phyloP scores from a whole-genome alignment of 2,797 vertebrate species.

The Sebastes ruberrimus region DNA sequence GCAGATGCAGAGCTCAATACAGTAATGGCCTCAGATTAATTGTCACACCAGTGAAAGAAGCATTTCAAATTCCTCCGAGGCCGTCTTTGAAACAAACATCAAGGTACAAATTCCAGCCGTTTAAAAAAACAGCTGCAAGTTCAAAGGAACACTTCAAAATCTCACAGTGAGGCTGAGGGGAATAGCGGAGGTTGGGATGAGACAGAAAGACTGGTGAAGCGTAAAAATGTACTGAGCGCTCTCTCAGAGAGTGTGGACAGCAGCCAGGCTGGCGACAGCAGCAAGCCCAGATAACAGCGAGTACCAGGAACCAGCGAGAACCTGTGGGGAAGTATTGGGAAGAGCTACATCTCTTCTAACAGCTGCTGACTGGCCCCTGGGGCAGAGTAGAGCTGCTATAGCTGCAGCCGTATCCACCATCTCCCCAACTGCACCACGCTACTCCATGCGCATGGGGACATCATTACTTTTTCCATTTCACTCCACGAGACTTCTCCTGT shows the following conservation, averaged over 20 bases:
- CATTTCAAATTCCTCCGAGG: constrained; percentile 16
- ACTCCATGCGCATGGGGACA: constrained; percentile 45
- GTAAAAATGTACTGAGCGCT: constrained; percentile 60
- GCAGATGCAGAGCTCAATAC: neutral
- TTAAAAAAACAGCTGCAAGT: constrained; percentile 46
- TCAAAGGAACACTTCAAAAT: constrained; percentile 59
- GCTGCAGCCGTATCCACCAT: constrained; percentile 45
- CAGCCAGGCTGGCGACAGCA: constrained; percentile 66
- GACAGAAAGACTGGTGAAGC: constrained; percentile 56
- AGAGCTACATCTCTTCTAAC: constrained; percentile 51
- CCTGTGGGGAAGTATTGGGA: constrained; percentile 50
- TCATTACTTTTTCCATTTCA: constrained; percentile 71
- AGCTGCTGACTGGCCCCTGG: constrained; percentile 69
- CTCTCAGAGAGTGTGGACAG: constrained; percentile 59
- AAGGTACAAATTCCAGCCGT: constrained; percentile 49
- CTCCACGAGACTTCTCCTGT: constrained; percentile 62
- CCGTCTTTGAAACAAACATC: constrained; percentile 50
- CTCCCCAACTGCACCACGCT: constrained; percentile 41
- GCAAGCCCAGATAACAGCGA: constrained; percentile 62
- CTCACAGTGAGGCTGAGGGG: constrained; percentile 47
- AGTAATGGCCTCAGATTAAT: constrained; percentile 24
- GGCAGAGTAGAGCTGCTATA: constrained; percentile 47
- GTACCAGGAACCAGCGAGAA: constrained; percentile 58
- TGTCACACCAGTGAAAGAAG: constrained; percentile 9
- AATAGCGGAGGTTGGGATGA: constrained; percentile 53